Base-by-base conservation (phyloP, 1,140 invertebrate genomes). In the Carposina sasakii region DNA sequence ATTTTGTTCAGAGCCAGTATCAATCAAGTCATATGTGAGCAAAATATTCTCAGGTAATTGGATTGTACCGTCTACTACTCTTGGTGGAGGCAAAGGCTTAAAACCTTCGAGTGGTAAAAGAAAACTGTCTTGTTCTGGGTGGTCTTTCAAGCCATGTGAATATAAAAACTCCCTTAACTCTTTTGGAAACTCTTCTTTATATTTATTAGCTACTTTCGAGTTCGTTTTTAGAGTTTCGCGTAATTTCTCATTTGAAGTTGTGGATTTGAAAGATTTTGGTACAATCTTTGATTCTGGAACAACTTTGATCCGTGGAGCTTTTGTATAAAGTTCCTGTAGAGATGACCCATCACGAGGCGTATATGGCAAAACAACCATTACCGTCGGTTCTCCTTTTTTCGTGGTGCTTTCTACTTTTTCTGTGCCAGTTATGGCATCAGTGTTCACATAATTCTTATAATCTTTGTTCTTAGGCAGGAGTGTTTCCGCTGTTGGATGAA, bases 241-340 rank as follows among this genome's bases (percentile, higher is more conserved):
- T 16, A 67, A 30, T 30, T 70, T 58, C 30, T 63, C 46, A 37
- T 39, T 55, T 15, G 56, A 50, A 43, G 67, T 68, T 12, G 48
- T 2, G 8, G 37, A 59, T 72, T 67, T 83, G 9, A 50, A 59
- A 17, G 82, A 67, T 13, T 81, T 72, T 17, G 70, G 61, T 9
- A 78, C 81, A 8, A 81, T 71, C 16, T 82, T 75, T 3, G 76
- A 60, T 6, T 82, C 71, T 31, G 71, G 58, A 0, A 81, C 60
- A 24, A 79, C 61, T 63, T 85, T 64, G 10, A 75, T 53, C 47
- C 74, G 52, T 3, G 81, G 81, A 54, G 77, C 74, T 43, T 63
- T 62, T n/a, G 77, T 84, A 37, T 81, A 84, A 1, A 84, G 45
- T 60, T 84, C 81, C 63, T 84, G 77, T 44, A 84, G 60, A 15